phyloP scores from a whole-genome alignment of 2,888 invertebrate genomes.

The Dasypolia templi region DNA sequence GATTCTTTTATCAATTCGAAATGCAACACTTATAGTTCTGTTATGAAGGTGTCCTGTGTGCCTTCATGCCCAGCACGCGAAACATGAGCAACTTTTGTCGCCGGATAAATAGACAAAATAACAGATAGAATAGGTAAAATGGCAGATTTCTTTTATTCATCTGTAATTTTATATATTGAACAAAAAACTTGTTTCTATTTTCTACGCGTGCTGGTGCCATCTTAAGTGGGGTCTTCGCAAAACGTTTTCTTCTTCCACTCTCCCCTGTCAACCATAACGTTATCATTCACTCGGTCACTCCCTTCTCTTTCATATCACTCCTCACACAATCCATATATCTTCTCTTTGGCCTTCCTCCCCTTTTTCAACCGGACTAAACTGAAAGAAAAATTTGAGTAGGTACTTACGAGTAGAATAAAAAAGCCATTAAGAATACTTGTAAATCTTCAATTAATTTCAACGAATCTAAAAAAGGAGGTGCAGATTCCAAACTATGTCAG shows the following conservation, averaged over 20 bases:
- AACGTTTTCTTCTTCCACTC: neutral
- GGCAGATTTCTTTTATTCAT: no score
- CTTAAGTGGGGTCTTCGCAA: neutral
- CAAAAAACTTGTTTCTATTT: no score
- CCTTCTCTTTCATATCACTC: neutral
- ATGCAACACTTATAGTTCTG: no score
- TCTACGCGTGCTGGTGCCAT: no score
- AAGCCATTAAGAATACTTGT: neutral
- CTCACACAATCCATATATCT: neutral
- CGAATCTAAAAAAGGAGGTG: slow-evolving; percentile 8
- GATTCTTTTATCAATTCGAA: no score
- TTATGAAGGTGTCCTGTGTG: no score
- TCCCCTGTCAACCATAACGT: neutral
- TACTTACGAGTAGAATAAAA: neutral
- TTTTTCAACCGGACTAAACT: neutral
- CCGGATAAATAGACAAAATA: no score
- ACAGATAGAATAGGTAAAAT: no score
- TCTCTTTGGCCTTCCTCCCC: no score
- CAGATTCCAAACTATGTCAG: neutral
- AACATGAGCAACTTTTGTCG: no score
- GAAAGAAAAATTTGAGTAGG: neutral
- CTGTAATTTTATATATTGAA: no score
- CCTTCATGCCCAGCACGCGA: no score
- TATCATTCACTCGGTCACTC: neutral
- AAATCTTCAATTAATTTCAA: slow-evolving; percentile 12